Conservation (phyloP, 2,797 vertebrate species). For the Phoxinus dragarum region DNA sequence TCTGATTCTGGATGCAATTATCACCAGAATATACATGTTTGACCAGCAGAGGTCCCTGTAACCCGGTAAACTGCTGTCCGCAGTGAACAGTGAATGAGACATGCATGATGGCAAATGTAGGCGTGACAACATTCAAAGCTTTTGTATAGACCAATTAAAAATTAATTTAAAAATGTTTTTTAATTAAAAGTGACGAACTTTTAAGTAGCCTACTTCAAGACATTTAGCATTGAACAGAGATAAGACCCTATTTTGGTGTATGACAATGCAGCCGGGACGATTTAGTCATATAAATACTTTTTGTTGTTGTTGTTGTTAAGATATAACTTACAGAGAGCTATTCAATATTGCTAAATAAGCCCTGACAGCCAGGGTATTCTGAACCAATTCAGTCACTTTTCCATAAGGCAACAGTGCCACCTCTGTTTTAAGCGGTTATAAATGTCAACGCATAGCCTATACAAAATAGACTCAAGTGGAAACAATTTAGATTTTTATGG, state of each 20-base stretch:
- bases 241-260: not conserved
- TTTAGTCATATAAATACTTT: not conserved
- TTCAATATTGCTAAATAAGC: not conserved
- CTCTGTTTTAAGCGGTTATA: not conserved
- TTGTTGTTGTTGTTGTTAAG: no score
- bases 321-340: not conserved
- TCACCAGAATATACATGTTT: not conserved
- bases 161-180: not conserved
- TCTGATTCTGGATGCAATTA: not conserved
- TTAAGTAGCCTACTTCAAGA: not conserved
- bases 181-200: not conserved
- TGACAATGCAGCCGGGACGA: not conserved
- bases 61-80: not conserved
- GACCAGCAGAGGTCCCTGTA: constrained; percentile 46
- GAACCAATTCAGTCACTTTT: no score
- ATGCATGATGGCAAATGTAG: not conserved
- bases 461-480: not conserved
- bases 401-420: not conserved
- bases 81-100: not conserved
- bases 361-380: not conserved
- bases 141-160: not conserved
- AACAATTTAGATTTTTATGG: not conserved
- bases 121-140: not conserved
- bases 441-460: not conserved
- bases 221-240: not conserved